Conservation (phyloP, 1,140 invertebrate genomes). For the Lepidotrigona ventralis region DNA sequence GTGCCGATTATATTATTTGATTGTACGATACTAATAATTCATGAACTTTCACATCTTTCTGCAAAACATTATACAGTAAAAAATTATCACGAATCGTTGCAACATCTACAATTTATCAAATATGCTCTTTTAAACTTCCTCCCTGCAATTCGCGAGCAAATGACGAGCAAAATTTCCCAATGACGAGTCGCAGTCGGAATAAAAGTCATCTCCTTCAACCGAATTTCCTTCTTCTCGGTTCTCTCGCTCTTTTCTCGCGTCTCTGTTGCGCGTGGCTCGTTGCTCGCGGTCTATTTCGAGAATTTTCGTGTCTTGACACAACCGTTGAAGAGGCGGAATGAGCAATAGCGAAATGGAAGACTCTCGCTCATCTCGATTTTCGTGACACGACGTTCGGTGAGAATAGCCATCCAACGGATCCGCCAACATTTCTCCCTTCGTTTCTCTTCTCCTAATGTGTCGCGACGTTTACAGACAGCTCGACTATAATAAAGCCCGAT, state of each 20-base stretch:
- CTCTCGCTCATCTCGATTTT: slow-evolving; percentile 32
- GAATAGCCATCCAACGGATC: slow-evolving; percentile 13
- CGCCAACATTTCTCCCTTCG: not conserved
- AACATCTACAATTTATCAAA: too few relatives aligned
- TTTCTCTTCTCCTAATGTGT: not conserved
- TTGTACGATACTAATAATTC: too few relatives aligned
- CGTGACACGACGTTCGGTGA: slow-evolving; percentile 8
- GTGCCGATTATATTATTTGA: too few relatives aligned
- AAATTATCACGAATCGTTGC: too few relatives aligned
- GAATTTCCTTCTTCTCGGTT: slow-evolving; percentile 43
- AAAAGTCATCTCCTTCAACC: slow-evolving; percentile 4
- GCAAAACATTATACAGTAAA: too few relatives aligned
- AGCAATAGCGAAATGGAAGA: slow-evolving; percentile 25
- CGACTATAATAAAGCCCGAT: not conserved
- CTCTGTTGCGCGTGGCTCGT: slow-evolving; percentile 18
- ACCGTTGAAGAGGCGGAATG: slow-evolving; percentile 7
- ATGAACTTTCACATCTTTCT: too few relatives aligned
- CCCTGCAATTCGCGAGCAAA: not conserved
- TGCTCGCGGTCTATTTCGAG: slow-evolving; percentile 37
- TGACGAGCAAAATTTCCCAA: not conserved
- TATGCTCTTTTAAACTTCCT: too few relatives aligned
- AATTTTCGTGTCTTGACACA: slow-evolving; percentile 40
- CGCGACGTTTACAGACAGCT: not conserved
- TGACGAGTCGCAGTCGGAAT: not conserved
- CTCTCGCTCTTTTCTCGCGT: not conserved